Conservation (phyloP, 2,888 invertebrate species). For the Xanthia togata region DNA sequence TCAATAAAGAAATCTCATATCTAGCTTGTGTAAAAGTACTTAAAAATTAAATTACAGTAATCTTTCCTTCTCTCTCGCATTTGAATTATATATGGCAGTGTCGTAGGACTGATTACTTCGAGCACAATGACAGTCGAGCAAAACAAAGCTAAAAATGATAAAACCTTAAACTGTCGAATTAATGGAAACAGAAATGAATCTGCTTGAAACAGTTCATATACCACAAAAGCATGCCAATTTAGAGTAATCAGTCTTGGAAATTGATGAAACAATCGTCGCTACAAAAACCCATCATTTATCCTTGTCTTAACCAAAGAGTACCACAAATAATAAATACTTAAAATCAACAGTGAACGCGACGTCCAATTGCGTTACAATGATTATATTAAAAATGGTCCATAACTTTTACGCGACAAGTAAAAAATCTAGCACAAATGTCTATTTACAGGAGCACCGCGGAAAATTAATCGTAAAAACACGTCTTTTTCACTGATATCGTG, state of each 20-base stretch:
- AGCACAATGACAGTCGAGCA: constrained; percentile 25
- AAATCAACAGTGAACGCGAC: constrained; percentile 72
- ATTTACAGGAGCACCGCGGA: constrained; percentile 89
- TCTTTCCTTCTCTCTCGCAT: constrained; percentile 3
- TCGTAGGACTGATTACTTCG: constrained; percentile 9
- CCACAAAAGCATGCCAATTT: constrained; percentile 79
- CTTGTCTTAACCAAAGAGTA: constrained; percentile 70
- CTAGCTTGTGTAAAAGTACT: constrained; percentile 30
- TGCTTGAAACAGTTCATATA: constrained; percentile 56
- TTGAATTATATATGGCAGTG: constrained; percentile 15
- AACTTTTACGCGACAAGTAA: constrained; percentile 88
- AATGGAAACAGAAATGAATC: constrained; percentile 12
- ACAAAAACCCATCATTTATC: constrained; percentile 66
- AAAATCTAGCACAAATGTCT: constrained; percentile 89
- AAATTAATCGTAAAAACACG: constrained; percentile 74
- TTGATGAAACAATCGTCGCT: constrained; percentile 80
- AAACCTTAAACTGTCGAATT: constrained; percentile 30
- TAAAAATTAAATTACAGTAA: constrained; percentile 6
- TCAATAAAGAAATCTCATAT: constrained; percentile 25
- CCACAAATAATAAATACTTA: constrained; percentile 88
- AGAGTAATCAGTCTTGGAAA: constrained; percentile 89
- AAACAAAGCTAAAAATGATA: constrained; percentile 36
- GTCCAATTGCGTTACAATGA: constrained; percentile 61
- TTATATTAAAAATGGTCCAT: constrained; percentile 84
- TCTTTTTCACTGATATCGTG: constrained; percentile 69